A percentile compares a stretch with the other conserved stretches of the same genome.
Conservation (phyloP, 2,797 vertebrate species). For the Macropus fuliginosus region DNA sequence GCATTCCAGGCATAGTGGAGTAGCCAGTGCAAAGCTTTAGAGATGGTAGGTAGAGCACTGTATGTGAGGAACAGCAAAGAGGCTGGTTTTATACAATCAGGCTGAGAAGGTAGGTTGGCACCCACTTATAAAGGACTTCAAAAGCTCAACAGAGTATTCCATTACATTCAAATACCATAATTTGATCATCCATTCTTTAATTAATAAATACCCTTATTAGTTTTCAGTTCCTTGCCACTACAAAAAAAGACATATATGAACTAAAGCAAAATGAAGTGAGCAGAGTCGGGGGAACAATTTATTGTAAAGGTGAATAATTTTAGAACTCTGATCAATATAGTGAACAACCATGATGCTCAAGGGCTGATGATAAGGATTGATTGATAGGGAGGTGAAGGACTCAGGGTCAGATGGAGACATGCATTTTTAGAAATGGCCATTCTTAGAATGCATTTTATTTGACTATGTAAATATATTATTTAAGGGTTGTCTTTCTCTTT, state of each 20-base stretch:
- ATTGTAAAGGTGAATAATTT: neutral
- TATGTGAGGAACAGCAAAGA: neutral
- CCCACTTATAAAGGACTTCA: neutral
- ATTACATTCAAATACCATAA: neutral
- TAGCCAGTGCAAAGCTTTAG: neutral
- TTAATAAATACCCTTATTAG: neutral
- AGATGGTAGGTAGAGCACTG: neutral
- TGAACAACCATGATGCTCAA: neutral
- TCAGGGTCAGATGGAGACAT: neutral
- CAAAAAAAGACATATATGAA: neutral
- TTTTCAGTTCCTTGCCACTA: neutral
- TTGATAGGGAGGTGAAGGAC: neutral
- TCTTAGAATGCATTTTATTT: neutral
- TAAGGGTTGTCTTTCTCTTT: neutral
- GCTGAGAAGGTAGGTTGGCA: neutral
- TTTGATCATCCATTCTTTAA: neutral
- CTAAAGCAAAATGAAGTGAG: neutral
- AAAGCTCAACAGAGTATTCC: neutral
- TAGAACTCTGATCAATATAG: neutral
- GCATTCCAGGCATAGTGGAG: too few relatives aligned
- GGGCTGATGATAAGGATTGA: neutral
- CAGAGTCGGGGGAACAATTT: neutral
- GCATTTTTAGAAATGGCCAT: neutral
- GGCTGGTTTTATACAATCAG: neutral
- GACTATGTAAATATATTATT: neutral